Evolutionary conservation across 2,888 invertebrate genomes (phyloP).

Genomic region (Hirudinaria manillensis): DNA sequence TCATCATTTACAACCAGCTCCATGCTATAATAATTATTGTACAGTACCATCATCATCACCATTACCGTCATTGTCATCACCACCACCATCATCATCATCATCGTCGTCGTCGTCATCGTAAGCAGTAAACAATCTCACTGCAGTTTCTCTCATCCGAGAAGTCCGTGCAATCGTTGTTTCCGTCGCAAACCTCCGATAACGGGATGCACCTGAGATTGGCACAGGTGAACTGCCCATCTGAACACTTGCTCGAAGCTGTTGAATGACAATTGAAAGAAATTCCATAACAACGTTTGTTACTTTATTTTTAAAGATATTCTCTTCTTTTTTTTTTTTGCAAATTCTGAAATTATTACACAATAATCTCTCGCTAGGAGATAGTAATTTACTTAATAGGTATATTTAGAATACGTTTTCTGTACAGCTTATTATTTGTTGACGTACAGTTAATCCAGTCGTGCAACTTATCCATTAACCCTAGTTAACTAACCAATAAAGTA

Average conservation of each 20-base stretch:
- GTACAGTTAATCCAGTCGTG: no score
- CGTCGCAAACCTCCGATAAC: constrained; percentile 27
- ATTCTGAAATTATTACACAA: no score
- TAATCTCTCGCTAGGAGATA: no score
- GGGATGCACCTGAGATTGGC: constrained; percentile 27
- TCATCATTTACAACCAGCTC: no score
- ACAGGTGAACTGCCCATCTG: not conserved
- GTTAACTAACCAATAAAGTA: no score
- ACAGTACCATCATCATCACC: not conserved
- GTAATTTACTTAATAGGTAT: no score
- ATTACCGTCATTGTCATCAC: not conserved
- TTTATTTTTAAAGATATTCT: not conserved
- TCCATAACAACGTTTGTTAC: not conserved
- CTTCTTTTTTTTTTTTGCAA: no score
- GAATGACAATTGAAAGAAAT: not conserved
- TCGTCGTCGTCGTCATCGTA: not conserved
- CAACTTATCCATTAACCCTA: no score
- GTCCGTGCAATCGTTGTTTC: constrained; percentile 32
- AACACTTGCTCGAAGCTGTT: constrained; percentile 6
- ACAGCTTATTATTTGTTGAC: no score
- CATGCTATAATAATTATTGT: no score
- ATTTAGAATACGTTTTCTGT: no score
- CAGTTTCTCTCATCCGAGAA: constrained; percentile 31
- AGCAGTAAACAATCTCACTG: not conserved
- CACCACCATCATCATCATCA: not conserved